Base-by-base conservation (phyloP, 2,797 vertebrate genomes). In the Acridotheres tristis region DNA sequence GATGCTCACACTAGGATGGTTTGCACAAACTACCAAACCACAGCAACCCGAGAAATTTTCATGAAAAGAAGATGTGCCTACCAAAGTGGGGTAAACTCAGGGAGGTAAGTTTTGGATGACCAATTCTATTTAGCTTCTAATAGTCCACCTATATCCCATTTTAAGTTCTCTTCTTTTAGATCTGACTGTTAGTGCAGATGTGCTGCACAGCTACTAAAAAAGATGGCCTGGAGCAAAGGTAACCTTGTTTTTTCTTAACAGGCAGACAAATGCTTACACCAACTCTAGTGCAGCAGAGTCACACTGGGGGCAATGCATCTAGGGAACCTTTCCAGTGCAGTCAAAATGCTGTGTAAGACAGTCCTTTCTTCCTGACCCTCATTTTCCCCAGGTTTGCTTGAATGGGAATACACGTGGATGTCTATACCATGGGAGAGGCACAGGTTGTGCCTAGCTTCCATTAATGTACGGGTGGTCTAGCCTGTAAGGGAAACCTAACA, bases 111-210 rank as follows among this genome's bases (percentile, higher is more conserved):
- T 78, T 65, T 69, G 43, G 40, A 78, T n/a, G 72, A 55, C 3
- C 26, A 45, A 32, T 68, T 85, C 36, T 66, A 13, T 58, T 68
- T 61, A 86, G 20, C 26, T 85, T 80, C 72, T 85, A 57, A 38
- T 2, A 89, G 51, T 45, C 40, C 13, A 66, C 8, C 30, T 19
- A 63, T 27, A 68, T 65, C 19, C 21, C 34, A 47, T 42, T 76
- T 89, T n/a, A 58, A 32, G 11, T 13, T 71, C 13, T 9, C 16
- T 80, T 62, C 40, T 61, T 91, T 74, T 9, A 68, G 20, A 68
- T 47, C 19, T 91, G 81, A 59, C 57, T 87, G 59, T 57, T 89
- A 75, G 68, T 61, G n/a, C 61, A 93, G 81, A 85, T 79, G 71
- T 80, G 34, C 34, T 43, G 32, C 75, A 85, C 61, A 87, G 40